These are phyloP conservation scores for Elysia crispata DNA, from an alignment of 2,888 invertebrate genomes.

Conservation along the genomic window DNA sequence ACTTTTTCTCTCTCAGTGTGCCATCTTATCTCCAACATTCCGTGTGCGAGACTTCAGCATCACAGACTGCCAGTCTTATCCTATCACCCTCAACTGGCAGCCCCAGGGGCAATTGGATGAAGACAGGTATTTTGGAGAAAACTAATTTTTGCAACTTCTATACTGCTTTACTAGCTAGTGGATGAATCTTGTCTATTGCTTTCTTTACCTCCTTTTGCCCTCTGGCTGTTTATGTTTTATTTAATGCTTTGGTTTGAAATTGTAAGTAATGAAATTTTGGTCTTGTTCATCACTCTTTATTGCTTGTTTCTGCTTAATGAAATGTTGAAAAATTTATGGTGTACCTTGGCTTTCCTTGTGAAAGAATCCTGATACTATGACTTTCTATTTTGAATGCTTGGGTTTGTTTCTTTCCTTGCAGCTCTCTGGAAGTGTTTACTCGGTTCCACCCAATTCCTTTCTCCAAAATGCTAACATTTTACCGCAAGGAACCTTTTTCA, in stretches of 20 bases:
- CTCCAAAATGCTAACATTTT: slow-evolving; percentile 95
- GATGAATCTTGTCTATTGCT: too few species aligned
- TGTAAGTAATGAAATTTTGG: too few species aligned
- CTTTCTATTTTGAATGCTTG: slow-evolving; percentile 5
- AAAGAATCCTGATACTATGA: too few species aligned
- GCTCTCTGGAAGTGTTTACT: slow-evolving; percentile 92
- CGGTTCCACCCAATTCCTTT: slow-evolving; percentile 92
- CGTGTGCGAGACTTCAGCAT: slow-evolving; percentile 96
- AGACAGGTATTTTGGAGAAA: slow-evolving; percentile 80
- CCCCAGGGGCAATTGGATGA: slow-evolving; percentile 79
- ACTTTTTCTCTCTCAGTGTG: slow-evolving; percentile 82
- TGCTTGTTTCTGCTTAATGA: too few species aligned
- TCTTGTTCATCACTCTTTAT: too few species aligned
- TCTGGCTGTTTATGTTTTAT: too few species aligned
- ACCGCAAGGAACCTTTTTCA: slow-evolving; percentile 91
- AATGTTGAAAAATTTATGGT: too few species aligned
- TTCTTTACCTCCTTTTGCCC: too few species aligned
- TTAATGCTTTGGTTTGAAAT: too few species aligned
- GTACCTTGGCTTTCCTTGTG: too few species aligned
- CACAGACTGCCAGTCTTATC: slow-evolving; percentile 92
- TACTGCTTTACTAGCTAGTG: too few species aligned
- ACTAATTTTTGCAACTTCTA: too few species aligned
- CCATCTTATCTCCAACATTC: slow-evolving; percentile 97
- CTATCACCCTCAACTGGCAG: slow-evolving; percentile 81
- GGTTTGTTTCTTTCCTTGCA: slow-evolving; percentile 74